Base-by-base conservation (phyloP, 2,888 invertebrate genomes). In the Oscheius sp. region DNA sequence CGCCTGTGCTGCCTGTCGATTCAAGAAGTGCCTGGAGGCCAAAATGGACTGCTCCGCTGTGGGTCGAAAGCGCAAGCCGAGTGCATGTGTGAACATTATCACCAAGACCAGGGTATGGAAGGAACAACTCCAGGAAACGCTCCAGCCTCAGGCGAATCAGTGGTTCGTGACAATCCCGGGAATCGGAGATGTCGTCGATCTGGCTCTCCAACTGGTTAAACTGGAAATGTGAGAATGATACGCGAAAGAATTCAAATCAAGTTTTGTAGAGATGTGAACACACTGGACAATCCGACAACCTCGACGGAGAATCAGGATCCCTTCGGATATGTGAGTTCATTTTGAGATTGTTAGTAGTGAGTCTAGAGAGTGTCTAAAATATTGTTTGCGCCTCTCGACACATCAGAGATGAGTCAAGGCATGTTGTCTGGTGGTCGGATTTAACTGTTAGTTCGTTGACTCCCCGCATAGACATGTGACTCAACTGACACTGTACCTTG, bases 1-100 rank as follows among this genome's bases (percentile, higher is more conserved):
- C 32, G 10, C 63, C 4, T 63, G 63, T 63, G 63, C 63, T 21
- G 63, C 63, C 50, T 63, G 63, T 29, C 63, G 63, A 3, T 63
- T 47, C 29, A 63, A 63, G 50, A 47, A 48, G 3, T 63, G 63
- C 11, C 63, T 63, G 29, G 63, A 63, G 3, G 63, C 63, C 2
- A 63, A 63, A 32, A 63, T 63, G 63, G 63, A 63, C 63, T 47
- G 42, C 29, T 63, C 63, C 2, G 63, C 63, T 47, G 63, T 63
- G 1, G 63, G 63, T 2, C 42, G 48, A 32, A 60, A 60, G 21
- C 32, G 35, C n/a, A 60, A 60, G 42, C 60, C 60, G 13, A 35
- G 35, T 11, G 37, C 35, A 3, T 60, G 60, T 60, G 60, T 60
- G n/a, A 60, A 37, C 37, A n/a, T 60, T 11, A 53, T 13, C 4